These are phyloP conservation scores for Microcebus jonahi DNA, from an alignment of 2,113 vertebrate genomes.

Conservation along the genomic window DNA sequence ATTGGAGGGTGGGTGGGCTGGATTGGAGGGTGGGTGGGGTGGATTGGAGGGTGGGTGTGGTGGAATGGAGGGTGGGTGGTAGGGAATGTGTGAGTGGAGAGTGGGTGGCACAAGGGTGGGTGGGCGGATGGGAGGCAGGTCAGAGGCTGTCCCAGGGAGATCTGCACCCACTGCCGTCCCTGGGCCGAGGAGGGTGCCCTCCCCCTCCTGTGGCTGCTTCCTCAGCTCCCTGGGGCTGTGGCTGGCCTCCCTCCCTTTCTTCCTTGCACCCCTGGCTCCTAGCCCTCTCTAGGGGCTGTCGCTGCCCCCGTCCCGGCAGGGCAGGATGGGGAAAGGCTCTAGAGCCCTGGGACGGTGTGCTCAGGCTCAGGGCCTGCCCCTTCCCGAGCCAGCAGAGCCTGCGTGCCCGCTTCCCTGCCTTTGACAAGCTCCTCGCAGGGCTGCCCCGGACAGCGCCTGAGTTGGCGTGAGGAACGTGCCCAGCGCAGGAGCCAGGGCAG, in stretches of 20 bases:
- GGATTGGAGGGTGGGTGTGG: no score
- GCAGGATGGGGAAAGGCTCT: accelerated
- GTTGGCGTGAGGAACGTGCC: accelerated
- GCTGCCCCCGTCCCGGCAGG: neutral
- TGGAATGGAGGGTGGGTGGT: no score
- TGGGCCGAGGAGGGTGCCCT: neutral
- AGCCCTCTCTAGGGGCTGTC: neutral
- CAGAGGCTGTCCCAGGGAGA: neutral
- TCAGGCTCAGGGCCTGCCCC: neutral
- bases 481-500: neutral
- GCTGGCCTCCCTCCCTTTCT: neutral
- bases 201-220: neutral
- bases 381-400: neutral
- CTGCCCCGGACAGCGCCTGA: neutral
- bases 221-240: neutral
- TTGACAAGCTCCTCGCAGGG: neutral
- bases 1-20: no score
- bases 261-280: neutral
- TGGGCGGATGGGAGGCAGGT: no score
- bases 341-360: neutral
- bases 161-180: neutral
- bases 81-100: no score
- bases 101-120: no score
- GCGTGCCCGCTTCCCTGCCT: neutral
- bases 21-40: no score